Conservation (phyloP, 2,113 vertebrate genomes). For the Bolborhynchus lineola region DNA sequence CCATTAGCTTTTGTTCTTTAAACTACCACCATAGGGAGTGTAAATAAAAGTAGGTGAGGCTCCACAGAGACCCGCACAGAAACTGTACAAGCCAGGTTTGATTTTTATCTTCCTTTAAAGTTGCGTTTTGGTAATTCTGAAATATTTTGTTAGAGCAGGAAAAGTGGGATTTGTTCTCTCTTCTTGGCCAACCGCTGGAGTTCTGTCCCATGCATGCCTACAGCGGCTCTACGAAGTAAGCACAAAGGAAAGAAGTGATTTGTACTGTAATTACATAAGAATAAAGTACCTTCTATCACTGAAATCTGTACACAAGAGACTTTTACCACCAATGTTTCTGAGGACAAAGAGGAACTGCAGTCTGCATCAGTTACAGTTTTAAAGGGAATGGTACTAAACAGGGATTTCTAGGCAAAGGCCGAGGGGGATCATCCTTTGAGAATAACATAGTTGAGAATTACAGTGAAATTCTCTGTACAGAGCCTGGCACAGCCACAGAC, state of each 20-base stretch:
- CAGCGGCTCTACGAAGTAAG: background rate
- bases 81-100: background rate
- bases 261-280: background rate
- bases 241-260: background rate
- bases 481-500: background rate
- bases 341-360: background rate
- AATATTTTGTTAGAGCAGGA: background rate
- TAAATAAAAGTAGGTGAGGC: background rate
- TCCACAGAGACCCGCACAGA: background rate
- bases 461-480: background rate
- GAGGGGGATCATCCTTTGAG: background rate
- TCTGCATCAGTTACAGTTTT: background rate
- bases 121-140: background rate
- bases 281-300: background rate
- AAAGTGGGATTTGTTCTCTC: background rate
- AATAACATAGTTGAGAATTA: background rate
- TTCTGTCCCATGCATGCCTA: background rate
- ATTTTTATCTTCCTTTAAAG: background rate
- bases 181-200: rapidly evolving
- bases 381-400: background rate
- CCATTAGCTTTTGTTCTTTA: background rate
- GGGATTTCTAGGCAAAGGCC: background rate
- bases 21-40: background rate
- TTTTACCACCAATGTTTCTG: background rate
- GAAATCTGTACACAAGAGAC: background rate